These are phyloP conservation scores for Zygaena filipendulae DNA, from an alignment of 2,888 invertebrate genomes.

Conservation along the genomic window DNA sequence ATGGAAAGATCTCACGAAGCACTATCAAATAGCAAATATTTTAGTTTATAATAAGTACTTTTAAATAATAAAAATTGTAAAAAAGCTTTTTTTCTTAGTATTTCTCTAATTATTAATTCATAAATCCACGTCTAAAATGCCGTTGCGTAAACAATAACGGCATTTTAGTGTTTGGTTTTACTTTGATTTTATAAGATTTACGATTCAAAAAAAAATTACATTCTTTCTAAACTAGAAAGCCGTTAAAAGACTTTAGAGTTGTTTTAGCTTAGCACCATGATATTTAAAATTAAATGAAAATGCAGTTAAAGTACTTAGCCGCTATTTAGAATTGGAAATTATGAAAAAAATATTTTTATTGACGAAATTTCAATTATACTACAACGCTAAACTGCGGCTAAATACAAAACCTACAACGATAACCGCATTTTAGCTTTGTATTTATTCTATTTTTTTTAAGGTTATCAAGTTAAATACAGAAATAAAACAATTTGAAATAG, in stretches of 20 bases:
- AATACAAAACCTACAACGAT: not conserved
- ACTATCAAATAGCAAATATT: conserved; percentile 3
- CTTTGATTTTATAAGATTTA: not conserved
- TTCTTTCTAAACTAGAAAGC: not conserved
- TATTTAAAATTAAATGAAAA: not conserved
- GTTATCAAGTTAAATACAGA: too few relatives aligned
- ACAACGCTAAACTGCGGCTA: conserved; percentile 1
- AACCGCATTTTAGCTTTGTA: conserved; percentile 1
- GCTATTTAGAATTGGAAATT: not conserved
- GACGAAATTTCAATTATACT: not conserved
- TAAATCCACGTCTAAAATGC: conserved; percentile 8
- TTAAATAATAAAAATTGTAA: too few relatives aligned
- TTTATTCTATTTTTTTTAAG: too few relatives aligned
- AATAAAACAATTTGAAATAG: conserved; percentile 2
- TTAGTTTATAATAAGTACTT: conserved; percentile 1
- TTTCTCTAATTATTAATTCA: too few relatives aligned
- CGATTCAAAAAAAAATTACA: not conserved
- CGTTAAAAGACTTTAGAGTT: not conserved
- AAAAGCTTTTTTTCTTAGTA: too few relatives aligned
- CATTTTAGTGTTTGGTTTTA: conserved; percentile 4
- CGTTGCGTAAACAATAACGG: conserved; percentile 6
- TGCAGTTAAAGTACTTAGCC: not conserved
- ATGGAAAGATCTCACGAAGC: too few relatives aligned
- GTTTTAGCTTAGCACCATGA: not conserved
- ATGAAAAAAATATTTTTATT: not conserved